Evolutionary conservation across 2,888 invertebrate species (phyloP).

Genomic region (Byasa hedistus): DNA sequence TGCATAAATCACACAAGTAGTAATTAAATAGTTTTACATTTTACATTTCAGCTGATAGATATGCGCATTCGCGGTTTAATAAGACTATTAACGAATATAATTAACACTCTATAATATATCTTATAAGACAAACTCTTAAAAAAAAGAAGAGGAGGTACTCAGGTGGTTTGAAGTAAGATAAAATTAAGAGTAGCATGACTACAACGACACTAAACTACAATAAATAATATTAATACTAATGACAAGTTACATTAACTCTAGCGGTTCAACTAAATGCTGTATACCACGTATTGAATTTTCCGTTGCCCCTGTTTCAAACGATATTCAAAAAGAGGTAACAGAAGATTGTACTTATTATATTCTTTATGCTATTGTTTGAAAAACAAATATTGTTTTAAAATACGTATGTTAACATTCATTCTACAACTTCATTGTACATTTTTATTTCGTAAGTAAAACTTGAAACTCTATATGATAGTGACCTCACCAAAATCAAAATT

Average conservation of each 20-base stretch:
- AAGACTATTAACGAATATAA: neutral
- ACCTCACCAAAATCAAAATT: too few species aligned
- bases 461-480: too few species aligned
- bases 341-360: constrained; percentile 72
- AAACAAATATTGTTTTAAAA: constrained; percentile 19
- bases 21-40: neutral
- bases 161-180: constrained; percentile 72
- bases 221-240: constrained; percentile 79
- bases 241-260: constrained; percentile 78
- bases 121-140: constrained; percentile 48
- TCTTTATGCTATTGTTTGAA: constrained; percentile 28
- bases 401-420: constrained; percentile 1
- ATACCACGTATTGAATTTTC: constrained; percentile 68
- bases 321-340: constrained; percentile 74
- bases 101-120: constrained; percentile 46
- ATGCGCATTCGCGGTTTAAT: constrained; percentile 3
- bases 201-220: constrained; percentile 67
- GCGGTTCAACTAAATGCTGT: constrained; percentile 73
- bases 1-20: constrained; percentile 8
- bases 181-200: constrained; percentile 69
- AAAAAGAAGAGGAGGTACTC: constrained; percentile 74
- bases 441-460: neutral
- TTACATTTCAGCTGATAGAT: neutral
- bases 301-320: constrained; percentile 72
- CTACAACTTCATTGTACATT: neutral